phyloP scores from a whole-genome alignment of 53 echinoderm and acorn worm genomes.

The Echinarachnius parma region DNA sequence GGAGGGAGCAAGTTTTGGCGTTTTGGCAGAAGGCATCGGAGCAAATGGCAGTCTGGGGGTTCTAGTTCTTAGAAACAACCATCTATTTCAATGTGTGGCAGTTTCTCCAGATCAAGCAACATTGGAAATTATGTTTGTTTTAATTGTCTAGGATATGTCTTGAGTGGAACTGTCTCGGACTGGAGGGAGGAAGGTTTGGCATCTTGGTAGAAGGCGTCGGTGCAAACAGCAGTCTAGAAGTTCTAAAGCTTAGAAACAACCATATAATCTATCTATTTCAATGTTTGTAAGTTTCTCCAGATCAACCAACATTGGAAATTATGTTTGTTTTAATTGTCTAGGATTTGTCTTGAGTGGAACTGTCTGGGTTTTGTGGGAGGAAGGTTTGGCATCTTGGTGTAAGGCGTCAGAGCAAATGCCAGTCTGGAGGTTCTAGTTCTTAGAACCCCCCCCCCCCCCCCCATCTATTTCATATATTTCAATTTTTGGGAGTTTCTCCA shows the following conservation, averaged over 20 bases:
- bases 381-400: constrained; percentile 64
- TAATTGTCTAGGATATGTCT: constrained; percentile 59
- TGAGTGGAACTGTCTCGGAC: constrained; percentile 90
- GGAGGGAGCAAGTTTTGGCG: no score
- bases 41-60: no score
- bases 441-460: no score
- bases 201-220: constrained; percentile 71
- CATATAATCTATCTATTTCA: constrained; percentile 90
- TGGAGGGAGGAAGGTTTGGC: constrained; percentile 67
- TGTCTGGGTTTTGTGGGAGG: constrained; percentile 72
- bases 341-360: constrained; percentile 92
- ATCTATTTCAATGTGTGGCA: no score
- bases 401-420: constrained; percentile 71
- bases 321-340: constrained; percentile 8
- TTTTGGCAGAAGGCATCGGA: no score
- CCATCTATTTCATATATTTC: no score
- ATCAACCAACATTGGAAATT: no score
- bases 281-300: no score
- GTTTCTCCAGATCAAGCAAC: no score
- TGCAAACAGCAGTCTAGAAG: constrained; percentile 67
- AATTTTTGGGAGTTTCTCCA: no score
- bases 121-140: no score
- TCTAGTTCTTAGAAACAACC: no score
- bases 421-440: constrained; percentile 73
- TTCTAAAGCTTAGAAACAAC: constrained; percentile 87